phyloP scores from a whole-genome alignment of 1,140 invertebrate genomes.

The Trachymyrmex septentrionalis region DNA sequence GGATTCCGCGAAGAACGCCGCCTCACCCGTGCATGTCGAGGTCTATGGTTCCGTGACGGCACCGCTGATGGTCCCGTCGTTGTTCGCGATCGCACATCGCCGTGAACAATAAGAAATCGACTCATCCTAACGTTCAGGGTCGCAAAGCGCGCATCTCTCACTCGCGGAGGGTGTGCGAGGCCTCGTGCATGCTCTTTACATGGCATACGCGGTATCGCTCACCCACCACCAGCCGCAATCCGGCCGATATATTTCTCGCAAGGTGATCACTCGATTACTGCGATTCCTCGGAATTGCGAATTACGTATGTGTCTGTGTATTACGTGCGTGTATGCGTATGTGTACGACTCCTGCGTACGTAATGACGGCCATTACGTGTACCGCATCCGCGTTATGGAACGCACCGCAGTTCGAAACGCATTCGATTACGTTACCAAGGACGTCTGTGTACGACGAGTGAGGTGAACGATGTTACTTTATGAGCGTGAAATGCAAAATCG shows the following conservation, averaged over 20 bases:
- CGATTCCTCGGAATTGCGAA: conserved; percentile 61
- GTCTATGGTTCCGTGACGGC: conserved; percentile 40
- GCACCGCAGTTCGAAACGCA: conserved; percentile 43
- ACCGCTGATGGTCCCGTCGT: conserved; percentile 9
- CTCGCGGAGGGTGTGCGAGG: conserved; percentile 47
- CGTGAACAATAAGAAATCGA: conserved; percentile 43
- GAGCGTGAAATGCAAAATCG: conserved; percentile 10
- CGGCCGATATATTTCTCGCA: conserved; percentile 55
- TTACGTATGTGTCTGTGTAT: not conserved
- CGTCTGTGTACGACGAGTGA: conserved; percentile 4
- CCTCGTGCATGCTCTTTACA: not conserved
- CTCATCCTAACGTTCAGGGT: conserved; percentile 51
- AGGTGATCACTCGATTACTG: conserved; percentile 60
- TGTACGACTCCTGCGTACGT: conserved; percentile 43
- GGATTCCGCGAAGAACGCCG: conserved; percentile 39
- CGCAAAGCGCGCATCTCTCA: conserved; percentile 28
- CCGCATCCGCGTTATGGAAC: conserved; percentile 55
- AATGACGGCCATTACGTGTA: conserved; percentile 60
- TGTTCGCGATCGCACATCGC: conserved; percentile 20
- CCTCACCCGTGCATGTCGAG: conserved; percentile 35
- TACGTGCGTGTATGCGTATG: too few species aligned
- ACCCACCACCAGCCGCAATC: conserved; percentile 29
- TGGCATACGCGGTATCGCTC: not conserved
- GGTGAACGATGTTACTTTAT: conserved; percentile 3
- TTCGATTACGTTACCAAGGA: conserved; percentile 56